These are phyloP conservation scores for Bombus consobrinus DNA, from an alignment of 1,140 invertebrate species.

Conservation along the genomic window DNA sequence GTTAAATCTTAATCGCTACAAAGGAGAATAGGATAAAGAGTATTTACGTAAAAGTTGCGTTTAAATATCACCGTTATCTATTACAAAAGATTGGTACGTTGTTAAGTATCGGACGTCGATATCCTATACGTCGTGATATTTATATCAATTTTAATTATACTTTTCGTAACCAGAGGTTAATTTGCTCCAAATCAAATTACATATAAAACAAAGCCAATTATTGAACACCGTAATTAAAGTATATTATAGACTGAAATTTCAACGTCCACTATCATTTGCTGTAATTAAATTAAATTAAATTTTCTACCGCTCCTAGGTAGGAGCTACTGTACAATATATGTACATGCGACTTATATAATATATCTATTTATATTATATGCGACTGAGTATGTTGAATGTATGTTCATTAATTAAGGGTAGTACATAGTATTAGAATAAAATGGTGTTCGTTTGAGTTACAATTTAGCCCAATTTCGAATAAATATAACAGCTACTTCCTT, in stretches of 20 bases:
- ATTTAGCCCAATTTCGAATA: neutral
- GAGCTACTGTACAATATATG: neutral
- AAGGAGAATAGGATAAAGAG: neutral
- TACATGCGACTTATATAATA: neutral
- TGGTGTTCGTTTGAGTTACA: neutral
- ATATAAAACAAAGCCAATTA: slow-evolving; percentile 9
- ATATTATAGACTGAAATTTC: neutral
- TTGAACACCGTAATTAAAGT: neutral
- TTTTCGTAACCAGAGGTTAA: neutral
- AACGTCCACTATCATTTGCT: neutral
- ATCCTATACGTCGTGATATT: neutral
- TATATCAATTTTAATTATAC: slow-evolving; percentile 19
- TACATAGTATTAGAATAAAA: neutral
- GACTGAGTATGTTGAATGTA: neutral
- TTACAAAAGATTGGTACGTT: neutral
- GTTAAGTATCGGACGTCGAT: neutral
- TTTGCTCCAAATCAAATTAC: slow-evolving; percentile 2
- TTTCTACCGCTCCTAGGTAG: too few relatives aligned
- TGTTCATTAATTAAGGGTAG: neutral
- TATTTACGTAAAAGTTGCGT: too few relatives aligned
- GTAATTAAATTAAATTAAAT: slow-evolving; percentile 1
- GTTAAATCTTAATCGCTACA: neutral
- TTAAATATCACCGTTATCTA: too few relatives aligned
- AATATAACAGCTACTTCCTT: neutral
- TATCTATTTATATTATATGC: too few relatives aligned